Percentiles rank a stretch among this genome's conserved stretches.
Evolutionary conservation across 2,113 vertebrate genomes (phyloP).

Genomic region (Todiramphus saurophagus): DNA sequence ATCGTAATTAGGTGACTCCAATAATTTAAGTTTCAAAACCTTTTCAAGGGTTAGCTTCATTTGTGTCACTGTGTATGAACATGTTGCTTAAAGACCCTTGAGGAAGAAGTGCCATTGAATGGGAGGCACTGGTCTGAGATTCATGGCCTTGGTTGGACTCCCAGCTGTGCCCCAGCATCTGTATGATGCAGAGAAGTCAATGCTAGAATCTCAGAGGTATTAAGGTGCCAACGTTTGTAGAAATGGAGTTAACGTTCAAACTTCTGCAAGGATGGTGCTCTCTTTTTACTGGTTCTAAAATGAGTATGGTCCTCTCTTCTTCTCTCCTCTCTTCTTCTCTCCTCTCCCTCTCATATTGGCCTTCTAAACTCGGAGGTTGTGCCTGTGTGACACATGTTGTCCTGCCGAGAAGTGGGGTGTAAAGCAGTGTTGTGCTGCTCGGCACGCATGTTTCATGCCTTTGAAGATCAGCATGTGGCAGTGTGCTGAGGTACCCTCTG

Average conservation of each 20-base stretch:
- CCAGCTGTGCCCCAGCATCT: background rate
- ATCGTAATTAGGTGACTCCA: background rate
- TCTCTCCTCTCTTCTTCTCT: too few species aligned
- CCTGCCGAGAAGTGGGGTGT: background rate
- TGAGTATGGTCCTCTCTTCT: background rate
- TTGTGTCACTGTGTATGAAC: background rate
- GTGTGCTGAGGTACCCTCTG: background rate
- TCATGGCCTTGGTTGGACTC: background rate
- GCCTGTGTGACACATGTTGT: background rate
- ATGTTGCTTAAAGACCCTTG: background rate
- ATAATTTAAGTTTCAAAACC: background rate
- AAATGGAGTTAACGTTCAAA: background rate
- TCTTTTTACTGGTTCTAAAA: background rate
- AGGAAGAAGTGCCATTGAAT: background rate
- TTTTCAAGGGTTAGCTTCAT: background rate
- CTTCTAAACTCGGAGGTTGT: background rate
- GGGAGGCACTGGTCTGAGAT: background rate
- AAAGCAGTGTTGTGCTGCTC: background rate
- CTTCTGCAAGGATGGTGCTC: background rate
- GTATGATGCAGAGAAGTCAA: background rate
- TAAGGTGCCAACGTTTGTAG: background rate
- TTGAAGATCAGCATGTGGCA: background rate
- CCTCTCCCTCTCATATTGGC: background rate
- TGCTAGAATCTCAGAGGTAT: background rate
- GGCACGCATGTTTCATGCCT: rapidly evolving